A percentile compares a stretch with the other conserved stretches of the same genome.
Evolutionary conservation across 2,113 vertebrate species (phyloP).

Genomic region (Leucoraja erinaceus): DNA sequence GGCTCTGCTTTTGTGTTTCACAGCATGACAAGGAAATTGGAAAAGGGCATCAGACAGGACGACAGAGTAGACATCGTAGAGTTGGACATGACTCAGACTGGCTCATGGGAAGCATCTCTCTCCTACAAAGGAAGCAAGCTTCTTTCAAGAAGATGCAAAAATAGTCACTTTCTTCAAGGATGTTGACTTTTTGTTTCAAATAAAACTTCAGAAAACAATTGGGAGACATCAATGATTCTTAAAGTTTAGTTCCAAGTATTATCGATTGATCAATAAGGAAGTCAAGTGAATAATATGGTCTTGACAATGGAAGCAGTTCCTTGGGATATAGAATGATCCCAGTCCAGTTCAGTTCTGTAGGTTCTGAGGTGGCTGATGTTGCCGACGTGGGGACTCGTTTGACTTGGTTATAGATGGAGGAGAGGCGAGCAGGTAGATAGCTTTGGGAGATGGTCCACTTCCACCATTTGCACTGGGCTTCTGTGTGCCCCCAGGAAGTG

Average conservation of each 20-base stretch:
- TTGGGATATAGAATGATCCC: too few species aligned
- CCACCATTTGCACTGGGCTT: too few species aligned
- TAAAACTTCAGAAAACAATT: background rate
- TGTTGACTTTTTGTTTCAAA: background rate
- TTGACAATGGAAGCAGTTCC: too few species aligned
- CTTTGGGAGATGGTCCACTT: too few species aligned
- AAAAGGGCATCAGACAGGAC: background rate
- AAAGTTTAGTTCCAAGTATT: background rate
- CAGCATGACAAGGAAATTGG: background rate
- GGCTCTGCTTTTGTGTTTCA: background rate
- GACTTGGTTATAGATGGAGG: too few species aligned
- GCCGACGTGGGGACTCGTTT: too few species aligned
- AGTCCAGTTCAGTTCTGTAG: too few species aligned
- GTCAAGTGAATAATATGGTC: too few species aligned
- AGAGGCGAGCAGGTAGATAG: too few species aligned
- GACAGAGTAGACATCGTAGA: background rate
- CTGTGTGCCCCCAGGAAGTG: too few species aligned
- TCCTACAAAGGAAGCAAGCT: background rate
- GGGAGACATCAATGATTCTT: background rate
- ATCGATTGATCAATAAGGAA: background rate
- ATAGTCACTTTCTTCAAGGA: background rate
- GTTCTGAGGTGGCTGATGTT: too few species aligned
- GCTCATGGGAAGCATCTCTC: background rate
- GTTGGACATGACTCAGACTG: background rate
- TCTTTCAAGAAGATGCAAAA: background rate